A percentile compares a stretch with the other conserved stretches of the same genome.
These are phyloP conservation scores for Brachyalestes nurse DNA, from an alignment of 2,797 vertebrate species.

Conservation along the genomic window DNA sequence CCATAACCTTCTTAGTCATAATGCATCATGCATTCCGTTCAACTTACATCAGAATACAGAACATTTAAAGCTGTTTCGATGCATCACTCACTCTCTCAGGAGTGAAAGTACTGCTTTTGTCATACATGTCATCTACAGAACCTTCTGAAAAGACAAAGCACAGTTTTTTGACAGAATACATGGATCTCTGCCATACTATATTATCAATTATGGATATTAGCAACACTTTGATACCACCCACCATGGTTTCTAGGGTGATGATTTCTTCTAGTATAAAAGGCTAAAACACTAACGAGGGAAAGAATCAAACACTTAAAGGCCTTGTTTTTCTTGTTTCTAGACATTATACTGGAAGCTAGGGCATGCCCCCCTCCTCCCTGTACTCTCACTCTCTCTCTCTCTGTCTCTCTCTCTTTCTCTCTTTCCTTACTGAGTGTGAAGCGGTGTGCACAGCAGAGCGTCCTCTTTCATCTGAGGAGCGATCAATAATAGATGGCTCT, in stretches of 20 bases:
- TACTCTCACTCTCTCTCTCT: conserved; percentile 19
- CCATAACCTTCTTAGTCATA: too few species aligned
- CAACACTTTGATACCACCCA: conserved; percentile 39
- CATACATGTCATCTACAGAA: not conserved
- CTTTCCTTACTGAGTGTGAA: conserved; percentile 52
- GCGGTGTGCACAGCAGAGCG: conserved; percentile 52
- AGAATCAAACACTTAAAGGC: conserved; percentile 54
- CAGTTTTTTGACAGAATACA: conserved; percentile 26
- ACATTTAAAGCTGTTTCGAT: too few species aligned
- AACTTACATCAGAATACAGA: too few species aligned
- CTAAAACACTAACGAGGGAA: conserved; percentile 42
- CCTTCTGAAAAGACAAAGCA: conserved; percentile 21
- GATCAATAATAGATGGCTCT: conserved; percentile 86
- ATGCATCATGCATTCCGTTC: too few species aligned
- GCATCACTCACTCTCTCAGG: not conserved
- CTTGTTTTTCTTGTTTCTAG: conserved; percentile 51
- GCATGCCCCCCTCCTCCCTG: conserved; percentile 37
- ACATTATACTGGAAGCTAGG: conserved; percentile 47
- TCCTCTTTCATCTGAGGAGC: conserved; percentile 80
- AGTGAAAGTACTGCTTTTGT: not conserved
- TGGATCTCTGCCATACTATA: conserved; percentile 39
- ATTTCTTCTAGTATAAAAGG: conserved; percentile 25
- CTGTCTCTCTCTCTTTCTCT: conserved; percentile 22
- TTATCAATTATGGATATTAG: conserved; percentile 46
- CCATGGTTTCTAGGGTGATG: not conserved